These are phyloP conservation scores for Eilema griseolum DNA, from an alignment of 2,888 invertebrate genomes.

Conservation along the genomic window DNA sequence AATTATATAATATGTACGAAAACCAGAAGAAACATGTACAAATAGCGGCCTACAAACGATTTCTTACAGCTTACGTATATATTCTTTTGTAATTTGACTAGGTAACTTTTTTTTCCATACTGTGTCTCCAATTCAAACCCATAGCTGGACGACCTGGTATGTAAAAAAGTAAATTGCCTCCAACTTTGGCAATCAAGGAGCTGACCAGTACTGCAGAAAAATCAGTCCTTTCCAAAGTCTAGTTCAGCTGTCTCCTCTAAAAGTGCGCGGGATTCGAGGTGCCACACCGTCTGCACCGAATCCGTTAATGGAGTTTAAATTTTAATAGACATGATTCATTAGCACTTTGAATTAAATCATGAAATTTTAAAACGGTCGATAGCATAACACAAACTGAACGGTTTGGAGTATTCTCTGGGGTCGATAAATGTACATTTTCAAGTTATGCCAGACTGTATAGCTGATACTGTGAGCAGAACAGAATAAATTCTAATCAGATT, in stretches of 20 bases:
- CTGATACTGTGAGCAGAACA: not conserved
- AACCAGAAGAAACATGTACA: too few species aligned
- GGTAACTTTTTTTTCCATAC: too few species aligned
- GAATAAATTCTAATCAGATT: not conserved
- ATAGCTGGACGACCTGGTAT: too few species aligned
- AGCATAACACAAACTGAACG: not conserved
- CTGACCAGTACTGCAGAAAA: not conserved
- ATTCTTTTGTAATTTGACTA: too few species aligned
- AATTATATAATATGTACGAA: too few species aligned
- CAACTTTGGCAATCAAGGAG: too few species aligned
- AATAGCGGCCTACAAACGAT: too few species aligned
- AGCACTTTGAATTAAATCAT: not conserved
- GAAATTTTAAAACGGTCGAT: not conserved
- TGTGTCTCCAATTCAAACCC: too few species aligned
- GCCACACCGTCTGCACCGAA: not conserved
- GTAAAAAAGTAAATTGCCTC: too few species aligned
- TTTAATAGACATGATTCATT: conserved; percentile 4
- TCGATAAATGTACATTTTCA: not conserved
- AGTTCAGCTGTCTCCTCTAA: not conserved
- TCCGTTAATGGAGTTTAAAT: not conserved
- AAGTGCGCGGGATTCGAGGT: too few species aligned
- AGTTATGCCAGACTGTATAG: not conserved
- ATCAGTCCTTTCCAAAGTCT: not conserved
- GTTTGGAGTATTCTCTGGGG: not conserved
- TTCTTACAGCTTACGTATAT: too few species aligned